Evolutionary conservation across 2,888 invertebrate species (phyloP).

Genomic region (Caenorhabditis sp.): DNA sequence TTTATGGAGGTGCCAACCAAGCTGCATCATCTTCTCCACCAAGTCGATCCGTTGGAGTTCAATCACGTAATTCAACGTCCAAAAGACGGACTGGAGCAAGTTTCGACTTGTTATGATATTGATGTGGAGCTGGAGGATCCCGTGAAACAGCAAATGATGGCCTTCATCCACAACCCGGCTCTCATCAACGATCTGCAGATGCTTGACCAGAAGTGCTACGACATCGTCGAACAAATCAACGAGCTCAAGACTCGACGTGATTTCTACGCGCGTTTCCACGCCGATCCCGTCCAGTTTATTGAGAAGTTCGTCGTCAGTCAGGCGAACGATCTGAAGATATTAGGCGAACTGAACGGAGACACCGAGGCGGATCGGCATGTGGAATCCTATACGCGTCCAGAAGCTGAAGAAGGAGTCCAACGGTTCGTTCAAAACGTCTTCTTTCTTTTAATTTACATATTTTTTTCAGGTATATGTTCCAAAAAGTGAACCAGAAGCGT

Average conservation of each 20-base stretch:
- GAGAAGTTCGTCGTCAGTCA: constrained; percentile 92
- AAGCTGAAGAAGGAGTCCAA: constrained; percentile 88
- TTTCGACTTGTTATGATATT: constrained; percentile 94
- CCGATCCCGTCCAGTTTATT: constrained; percentile 97
- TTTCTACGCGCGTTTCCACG: constrained; percentile 97
- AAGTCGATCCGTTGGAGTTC: constrained; percentile 97
- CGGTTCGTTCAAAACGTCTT: constrained; percentile 62
- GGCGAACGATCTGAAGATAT: constrained; percentile 82
- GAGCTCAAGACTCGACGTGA: constrained; percentile 97
- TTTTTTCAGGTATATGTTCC: constrained; percentile 89
- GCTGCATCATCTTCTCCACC: constrained; percentile 92
- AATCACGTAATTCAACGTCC: constrained; percentile 90
- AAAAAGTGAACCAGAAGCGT: constrained; percentile 92
- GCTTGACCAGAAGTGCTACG: constrained; percentile 95
- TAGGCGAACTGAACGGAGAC: constrained; percentile 93
- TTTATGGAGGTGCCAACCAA: constrained; percentile 98
- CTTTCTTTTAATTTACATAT: not conserved
- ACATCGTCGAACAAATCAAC: constrained; percentile 97
- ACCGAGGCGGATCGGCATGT: constrained; percentile 93
- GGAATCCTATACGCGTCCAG: constrained; percentile 92
- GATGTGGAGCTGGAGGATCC: constrained; percentile 94
- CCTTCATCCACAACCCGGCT: constrained; percentile 92
- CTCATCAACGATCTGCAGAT: constrained; percentile 94
- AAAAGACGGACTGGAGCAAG: constrained; percentile 72
- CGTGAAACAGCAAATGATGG: constrained; percentile 96